A percentile compares a stretch with the other conserved stretches of the same genome.
Evolutionary conservation across 2,113 vertebrate genomes (phyloP).

Genomic region (Todiramphus chloris): DNA sequence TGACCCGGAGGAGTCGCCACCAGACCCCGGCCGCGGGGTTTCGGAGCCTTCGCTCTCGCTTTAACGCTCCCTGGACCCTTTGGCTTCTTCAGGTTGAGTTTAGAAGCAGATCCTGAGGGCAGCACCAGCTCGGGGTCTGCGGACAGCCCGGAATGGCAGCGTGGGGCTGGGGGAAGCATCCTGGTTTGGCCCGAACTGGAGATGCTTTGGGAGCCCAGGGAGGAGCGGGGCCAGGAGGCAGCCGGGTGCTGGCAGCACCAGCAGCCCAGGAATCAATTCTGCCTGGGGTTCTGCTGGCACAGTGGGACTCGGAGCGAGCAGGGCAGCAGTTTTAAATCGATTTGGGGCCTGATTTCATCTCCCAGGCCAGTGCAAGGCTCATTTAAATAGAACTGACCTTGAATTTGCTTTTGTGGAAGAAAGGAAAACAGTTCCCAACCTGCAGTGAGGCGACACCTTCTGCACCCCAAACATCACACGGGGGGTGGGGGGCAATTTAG

Average conservation of each 20-base stretch:
- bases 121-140: not conserved
- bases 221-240: not conserved
- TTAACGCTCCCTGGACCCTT: too few relatives aligned
- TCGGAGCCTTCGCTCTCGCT: not conserved
- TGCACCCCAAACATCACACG: accelerated
- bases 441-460: not conserved
- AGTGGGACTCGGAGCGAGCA: accelerated
- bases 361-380: not conserved
- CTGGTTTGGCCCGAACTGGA: accelerated
- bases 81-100: not conserved
- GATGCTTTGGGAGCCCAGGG: accelerated
- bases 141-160: not conserved
- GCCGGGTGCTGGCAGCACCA: accelerated
- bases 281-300: not conserved
- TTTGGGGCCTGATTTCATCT: not conserved
- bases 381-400: not conserved
- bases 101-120: not conserved
- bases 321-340: not conserved
- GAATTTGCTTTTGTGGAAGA: not conserved
- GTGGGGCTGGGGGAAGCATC: accelerated
- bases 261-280: not conserved
- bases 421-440: not conserved
- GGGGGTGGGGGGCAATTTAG: not conserved
- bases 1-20: not conserved
- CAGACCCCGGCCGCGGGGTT: not conserved